Conservation (phyloP, 2,888 invertebrate genomes). For the Dastarcus helophoroides region DNA sequence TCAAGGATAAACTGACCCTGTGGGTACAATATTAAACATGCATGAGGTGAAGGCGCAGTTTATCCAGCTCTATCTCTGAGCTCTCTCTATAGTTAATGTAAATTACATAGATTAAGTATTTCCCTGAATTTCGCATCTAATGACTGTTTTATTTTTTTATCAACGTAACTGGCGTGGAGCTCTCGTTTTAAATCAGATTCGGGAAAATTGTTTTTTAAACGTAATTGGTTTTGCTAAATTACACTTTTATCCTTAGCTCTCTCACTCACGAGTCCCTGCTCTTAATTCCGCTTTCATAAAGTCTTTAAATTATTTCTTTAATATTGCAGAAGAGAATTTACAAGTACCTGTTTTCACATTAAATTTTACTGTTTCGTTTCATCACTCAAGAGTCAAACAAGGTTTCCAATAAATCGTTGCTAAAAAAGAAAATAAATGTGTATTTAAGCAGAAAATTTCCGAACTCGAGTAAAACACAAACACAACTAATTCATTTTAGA, state of each 20-base stretch:
- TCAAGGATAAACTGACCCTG: conserved; percentile 32
- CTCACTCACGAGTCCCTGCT: too few relatives aligned
- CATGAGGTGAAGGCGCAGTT: conserved; percentile 22
- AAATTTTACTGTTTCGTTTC: too few relatives aligned
- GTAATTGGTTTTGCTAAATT: conserved; percentile 13
- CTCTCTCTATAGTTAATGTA: conserved; percentile 15
- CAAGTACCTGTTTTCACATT: too few relatives aligned
- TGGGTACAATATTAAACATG: conserved; percentile 33
- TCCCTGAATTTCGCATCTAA: conserved; percentile 14
- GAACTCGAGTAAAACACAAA: too few relatives aligned
- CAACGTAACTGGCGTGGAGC: conserved; percentile 9
- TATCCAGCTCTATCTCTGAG: conserved; percentile 8
- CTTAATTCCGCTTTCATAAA: too few relatives aligned
- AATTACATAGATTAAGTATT: conserved; percentile 19
- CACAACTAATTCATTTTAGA: too few relatives aligned
- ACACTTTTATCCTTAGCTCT: conserved; percentile 8
- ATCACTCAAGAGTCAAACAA: too few relatives aligned
- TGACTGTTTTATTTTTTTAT: conserved; percentile 16
- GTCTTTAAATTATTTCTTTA: too few relatives aligned
- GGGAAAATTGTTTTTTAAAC: conserved; percentile 15
- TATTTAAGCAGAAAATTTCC: too few relatives aligned
- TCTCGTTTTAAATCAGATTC: conserved; percentile 6
- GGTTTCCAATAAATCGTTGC: too few relatives aligned
- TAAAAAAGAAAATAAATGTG: too few relatives aligned
- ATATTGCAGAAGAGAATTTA: too few relatives aligned